Evolutionary conservation across 2,888 invertebrate species (phyloP).

Genomic region (Aleiodes testaceus): DNA sequence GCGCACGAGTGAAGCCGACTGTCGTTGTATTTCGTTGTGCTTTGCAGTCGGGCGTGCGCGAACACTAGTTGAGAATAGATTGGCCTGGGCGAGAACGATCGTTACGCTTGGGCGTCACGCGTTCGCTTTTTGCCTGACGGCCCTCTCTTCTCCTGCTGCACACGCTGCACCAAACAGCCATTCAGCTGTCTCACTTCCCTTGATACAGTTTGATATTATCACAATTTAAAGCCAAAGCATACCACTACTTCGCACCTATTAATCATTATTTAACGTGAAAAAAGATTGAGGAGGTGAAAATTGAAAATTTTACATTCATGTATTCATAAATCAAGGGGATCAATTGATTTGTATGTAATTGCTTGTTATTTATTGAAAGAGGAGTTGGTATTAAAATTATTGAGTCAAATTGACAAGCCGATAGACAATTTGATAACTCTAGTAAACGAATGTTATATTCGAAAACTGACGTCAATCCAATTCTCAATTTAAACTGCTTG

Average conservation of each 20-base stretch:
- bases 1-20: conserved; percentile 38
- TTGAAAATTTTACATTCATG: too few relatives aligned
- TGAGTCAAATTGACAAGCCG: neutral
- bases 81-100: conserved; percentile 44
- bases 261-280: conserved; percentile 11
- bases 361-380: too few relatives aligned
- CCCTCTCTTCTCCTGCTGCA: conserved; percentile 3
- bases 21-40: conserved; percentile 39
- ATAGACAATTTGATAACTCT: conserved; percentile 37
- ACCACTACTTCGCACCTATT: neutral
- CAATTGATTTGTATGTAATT: too few relatives aligned
- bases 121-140: conserved; percentile 39
- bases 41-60: conserved; percentile 43
- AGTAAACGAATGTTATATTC: conserved; percentile 52
- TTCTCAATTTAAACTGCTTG: conserved; percentile 42
- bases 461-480: conserved; percentile 43
- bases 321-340: too few relatives aligned
- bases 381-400: neutral
- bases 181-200: conserved; percentile 13
- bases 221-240: conserved; percentile 3
- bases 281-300: too few relatives aligned
- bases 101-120: conserved; percentile 42
- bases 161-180: conserved; percentile 15
- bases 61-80: conserved; percentile 47
- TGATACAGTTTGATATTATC: conserved; percentile 20